A percentile compares a stretch with the other conserved stretches of the same genome.
Conservation (phyloP, 2,888 invertebrate genomes). For the Heliconius aoede region DNA sequence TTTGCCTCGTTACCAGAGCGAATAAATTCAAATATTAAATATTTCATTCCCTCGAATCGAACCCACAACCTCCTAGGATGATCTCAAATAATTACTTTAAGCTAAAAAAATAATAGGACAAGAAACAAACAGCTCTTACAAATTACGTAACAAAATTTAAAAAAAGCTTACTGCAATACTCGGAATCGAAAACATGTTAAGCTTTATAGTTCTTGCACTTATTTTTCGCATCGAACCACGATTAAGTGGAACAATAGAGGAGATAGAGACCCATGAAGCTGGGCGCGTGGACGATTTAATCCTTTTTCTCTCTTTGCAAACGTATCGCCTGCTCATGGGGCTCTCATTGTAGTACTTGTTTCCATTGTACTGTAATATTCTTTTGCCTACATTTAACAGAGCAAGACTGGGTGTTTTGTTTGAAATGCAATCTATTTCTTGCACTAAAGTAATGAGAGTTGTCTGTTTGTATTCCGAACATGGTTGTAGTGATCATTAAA, state of each 20-base stretch:
- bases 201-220: slow-evolving; percentile 17
- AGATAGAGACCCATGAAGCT: slow-evolving; percentile 52
- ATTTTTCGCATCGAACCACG: slow-evolving; percentile 30
- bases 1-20: too few relatives aligned
- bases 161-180: not conserved
- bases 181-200: slow-evolving; percentile 1
- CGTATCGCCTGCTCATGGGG: slow-evolving; percentile 66
- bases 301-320: slow-evolving; percentile 64
- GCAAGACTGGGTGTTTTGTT: slow-evolving; percentile 51
- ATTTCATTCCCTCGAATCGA: too few relatives aligned
- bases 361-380: slow-evolving; percentile 64
- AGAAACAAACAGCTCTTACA: not conserved
- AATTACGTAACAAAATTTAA: not conserved
- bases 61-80: too few relatives aligned
- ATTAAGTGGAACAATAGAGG: slow-evolving; percentile 53
- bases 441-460: slow-evolving; percentile 18
- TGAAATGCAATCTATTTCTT: slow-evolving; percentile 58
- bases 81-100: not conserved
- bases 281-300: slow-evolving; percentile 57
- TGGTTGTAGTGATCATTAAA: slow-evolving; percentile 11
- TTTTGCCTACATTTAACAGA: slow-evolving; percentile 53
- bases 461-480: not conserved
- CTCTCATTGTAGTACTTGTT: slow-evolving; percentile 60
- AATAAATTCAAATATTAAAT: too few relatives aligned
- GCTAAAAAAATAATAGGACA: not conserved